These are phyloP conservation scores for Cynocephalus volans DNA, from an alignment of 2,113 vertebrate genomes.

Conservation along the genomic window DNA sequence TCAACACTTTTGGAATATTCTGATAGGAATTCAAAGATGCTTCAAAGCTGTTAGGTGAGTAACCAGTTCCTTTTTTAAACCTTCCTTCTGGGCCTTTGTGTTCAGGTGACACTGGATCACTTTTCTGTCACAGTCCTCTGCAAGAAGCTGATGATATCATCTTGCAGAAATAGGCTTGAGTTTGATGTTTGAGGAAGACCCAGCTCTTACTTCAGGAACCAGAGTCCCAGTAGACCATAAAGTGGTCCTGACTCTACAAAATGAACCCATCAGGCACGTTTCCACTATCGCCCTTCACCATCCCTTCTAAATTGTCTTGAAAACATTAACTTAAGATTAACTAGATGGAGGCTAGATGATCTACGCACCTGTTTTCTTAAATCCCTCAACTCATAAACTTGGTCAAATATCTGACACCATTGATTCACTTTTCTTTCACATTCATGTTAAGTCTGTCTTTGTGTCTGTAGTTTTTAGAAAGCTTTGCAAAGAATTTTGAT, in stretches of 20 bases:
- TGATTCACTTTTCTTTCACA: background rate
- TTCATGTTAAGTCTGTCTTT: background rate
- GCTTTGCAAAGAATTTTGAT: background rate
- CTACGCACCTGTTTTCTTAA: slow-evolving; percentile 38
- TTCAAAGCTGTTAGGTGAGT: slow-evolving; percentile 2
- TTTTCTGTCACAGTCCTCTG: background rate
- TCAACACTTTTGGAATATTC: background rate
- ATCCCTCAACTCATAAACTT: background rate
- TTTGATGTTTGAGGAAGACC: background rate
- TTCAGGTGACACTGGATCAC: background rate
- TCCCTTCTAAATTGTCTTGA: background rate
- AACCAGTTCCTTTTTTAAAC: background rate
- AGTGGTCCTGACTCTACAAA: background rate
- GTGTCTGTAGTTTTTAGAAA: background rate
- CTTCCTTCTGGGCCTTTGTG: background rate
- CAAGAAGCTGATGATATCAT: background rate
- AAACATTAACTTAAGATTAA: background rate
- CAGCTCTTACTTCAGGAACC: background rate
- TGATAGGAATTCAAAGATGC: background rate
- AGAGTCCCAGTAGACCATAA: background rate
- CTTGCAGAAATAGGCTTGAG: background rate
- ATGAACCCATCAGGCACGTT: background rate
- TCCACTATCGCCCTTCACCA: background rate
- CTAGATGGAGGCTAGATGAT: background rate
- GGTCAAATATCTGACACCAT: background rate